These are phyloP conservation scores for Serinus canaria DNA, from an alignment of 2,113 vertebrate genomes.

Conservation along the genomic window DNA sequence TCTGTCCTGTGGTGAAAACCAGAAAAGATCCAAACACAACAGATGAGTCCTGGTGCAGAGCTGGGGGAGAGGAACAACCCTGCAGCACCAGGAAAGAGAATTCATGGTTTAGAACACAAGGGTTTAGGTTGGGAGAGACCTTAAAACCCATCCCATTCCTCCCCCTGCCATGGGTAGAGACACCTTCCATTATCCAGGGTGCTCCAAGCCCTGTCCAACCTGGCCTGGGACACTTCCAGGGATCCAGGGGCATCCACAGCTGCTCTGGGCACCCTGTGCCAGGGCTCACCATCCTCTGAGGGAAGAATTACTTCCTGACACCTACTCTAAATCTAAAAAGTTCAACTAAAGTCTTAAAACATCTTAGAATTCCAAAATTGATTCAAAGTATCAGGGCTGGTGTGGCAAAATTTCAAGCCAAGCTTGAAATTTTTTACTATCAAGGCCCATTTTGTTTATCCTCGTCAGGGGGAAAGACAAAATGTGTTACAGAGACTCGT, in stretches of 20 bases:
- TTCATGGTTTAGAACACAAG: not conserved
- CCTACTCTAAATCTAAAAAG: not conserved
- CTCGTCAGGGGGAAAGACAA: not conserved
- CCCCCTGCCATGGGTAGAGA: not conserved
- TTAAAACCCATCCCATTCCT: not conserved
- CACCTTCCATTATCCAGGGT: accelerated
- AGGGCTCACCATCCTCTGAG: accelerated
- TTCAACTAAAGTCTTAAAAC: not conserved
- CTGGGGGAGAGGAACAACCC: not conserved
- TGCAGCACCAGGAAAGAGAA: not conserved
- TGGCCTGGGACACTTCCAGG: not conserved
- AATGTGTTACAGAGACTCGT: not conserved
- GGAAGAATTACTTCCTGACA: not conserved
- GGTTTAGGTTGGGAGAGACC: not conserved
- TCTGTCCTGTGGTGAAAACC: not conserved
- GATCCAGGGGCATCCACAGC: not conserved
- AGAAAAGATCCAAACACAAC: not conserved
- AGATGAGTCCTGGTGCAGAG: not conserved
- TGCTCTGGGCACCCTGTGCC: not conserved
- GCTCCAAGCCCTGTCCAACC: accelerated
- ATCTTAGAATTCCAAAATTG: not conserved
- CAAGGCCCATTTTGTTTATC: not conserved
- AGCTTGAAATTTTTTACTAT: not conserved
- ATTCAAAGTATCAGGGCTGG: not conserved
- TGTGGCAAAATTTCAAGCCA: not conserved